A percentile compares a stretch with the other conserved stretches of the same genome.
Conservation (phyloP, 2,797 vertebrate genomes). For the Astyanax mexicanus region DNA sequence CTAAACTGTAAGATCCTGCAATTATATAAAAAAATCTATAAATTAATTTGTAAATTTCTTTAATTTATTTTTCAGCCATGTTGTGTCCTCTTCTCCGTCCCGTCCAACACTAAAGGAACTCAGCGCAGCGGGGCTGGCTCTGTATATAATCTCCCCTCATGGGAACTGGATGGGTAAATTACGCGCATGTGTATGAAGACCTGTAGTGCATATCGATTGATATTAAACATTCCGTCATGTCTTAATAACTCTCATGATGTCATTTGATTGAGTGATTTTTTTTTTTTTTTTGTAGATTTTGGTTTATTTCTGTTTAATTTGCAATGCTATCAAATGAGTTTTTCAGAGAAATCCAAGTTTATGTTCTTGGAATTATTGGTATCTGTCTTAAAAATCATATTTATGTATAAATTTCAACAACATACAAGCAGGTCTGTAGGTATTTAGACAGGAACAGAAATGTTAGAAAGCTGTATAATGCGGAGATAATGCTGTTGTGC, state of each 20-base stretch:
- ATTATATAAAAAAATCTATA: no score
- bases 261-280: conserved; percentile 16
- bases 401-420: no score
- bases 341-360: no score
- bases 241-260: conserved; percentile 18
- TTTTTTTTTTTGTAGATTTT: conserved; percentile 40
- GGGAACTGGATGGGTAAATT: conserved; percentile 9
- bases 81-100: conserved; percentile 36
- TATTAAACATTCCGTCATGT: conserved; percentile 66
- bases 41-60: no score
- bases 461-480: no score
- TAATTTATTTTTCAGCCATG: conserved; percentile 41
- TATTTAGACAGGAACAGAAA: no score
- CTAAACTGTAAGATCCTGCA: no score
- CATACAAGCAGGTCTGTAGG: no score
- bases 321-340: no score
- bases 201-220: conserved; percentile 44
- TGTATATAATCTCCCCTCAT: neutral
- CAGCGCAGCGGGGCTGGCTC: neutral
- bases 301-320: conserved; percentile 61
- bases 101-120: conserved; percentile 35
- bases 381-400: no score
- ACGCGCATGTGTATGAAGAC: conserved; percentile 50
- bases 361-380: no score
- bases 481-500: no score